A percentile compares a stretch with the other conserved stretches of the same genome.
Evolutionary conservation across 1,140 invertebrate genomes (phyloP).

Genomic region (Leptinotarsa undecemlineata): DNA sequence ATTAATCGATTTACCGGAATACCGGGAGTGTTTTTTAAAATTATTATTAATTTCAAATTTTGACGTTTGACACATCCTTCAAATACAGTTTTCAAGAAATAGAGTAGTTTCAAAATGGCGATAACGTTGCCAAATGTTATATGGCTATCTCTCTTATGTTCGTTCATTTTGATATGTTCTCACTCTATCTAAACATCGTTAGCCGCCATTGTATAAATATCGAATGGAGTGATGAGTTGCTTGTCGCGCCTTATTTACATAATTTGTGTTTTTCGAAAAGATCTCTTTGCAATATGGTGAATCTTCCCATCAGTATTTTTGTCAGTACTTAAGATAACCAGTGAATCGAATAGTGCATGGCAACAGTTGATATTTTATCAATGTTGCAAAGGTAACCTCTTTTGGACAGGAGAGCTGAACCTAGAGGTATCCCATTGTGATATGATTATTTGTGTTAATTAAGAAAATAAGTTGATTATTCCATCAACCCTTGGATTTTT

Average conservation of each 20-base stretch:
- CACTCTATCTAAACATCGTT: conserved; percentile 52
- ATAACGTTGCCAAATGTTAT: background rate
- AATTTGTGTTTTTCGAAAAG: conserved; percentile 34
- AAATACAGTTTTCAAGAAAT: too few relatives aligned
- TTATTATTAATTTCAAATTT: background rate
- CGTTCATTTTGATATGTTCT: background rate
- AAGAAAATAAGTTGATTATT: background rate
- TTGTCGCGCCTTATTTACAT: conserved; percentile 44
- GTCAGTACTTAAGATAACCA: conserved; percentile 4
- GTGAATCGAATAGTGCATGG: background rate
- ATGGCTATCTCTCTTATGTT: background rate
- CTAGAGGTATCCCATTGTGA: conserved; percentile 16
- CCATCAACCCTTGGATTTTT: background rate
- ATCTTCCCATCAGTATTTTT: conserved; percentile 1
- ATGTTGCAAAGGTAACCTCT: conserved; percentile 32
- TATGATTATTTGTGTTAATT: background rate
- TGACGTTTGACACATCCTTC: conserved; percentile 10
- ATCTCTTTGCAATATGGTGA: conserved; percentile 7
- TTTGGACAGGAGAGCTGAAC: conserved; percentile 2
- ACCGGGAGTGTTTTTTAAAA: too few relatives aligned
- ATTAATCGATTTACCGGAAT: too few relatives aligned
- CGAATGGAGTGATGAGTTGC: conserved; percentile 38
- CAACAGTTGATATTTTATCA: conserved; percentile 12
- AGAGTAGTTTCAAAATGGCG: conserved; percentile 24
- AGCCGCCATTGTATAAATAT: conserved; percentile 50